Evolutionary conservation across 1,140 invertebrate species (phyloP).

Genomic region (Sitobion miscanthi): DNA sequence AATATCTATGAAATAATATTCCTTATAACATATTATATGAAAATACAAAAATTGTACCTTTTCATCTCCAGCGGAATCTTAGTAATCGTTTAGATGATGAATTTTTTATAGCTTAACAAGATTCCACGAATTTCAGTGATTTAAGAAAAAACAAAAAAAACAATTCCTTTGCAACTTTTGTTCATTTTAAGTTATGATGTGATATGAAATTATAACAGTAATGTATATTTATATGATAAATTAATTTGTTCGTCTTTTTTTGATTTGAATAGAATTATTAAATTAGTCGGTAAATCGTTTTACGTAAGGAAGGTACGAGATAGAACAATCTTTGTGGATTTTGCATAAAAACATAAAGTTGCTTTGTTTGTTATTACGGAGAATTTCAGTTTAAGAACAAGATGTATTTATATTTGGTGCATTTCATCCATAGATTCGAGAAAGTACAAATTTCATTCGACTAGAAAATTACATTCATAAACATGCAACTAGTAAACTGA

Average conservation of each 20-base stretch:
- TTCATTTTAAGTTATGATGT: not conserved
- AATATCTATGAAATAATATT: too few species aligned
- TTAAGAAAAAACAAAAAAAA: not conserved
- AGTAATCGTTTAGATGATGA: too few species aligned
- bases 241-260: not conserved
- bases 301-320: not conserved
- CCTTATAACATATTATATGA: too few species aligned
- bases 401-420: not conserved
- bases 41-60: too few species aligned
- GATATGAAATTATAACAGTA: not conserved
- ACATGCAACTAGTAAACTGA: not conserved
- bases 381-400: not conserved
- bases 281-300: slow-evolving; percentile 22
- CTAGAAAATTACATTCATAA: not conserved
- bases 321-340: not conserved
- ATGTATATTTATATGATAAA: not conserved
- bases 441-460: not conserved
- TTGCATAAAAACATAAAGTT: not conserved
- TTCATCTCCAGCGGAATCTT: too few species aligned
- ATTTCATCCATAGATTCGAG: not conserved
- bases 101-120: not conserved
- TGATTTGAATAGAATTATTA: not conserved
- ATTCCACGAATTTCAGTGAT: not conserved
- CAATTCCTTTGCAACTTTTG: not conserved
- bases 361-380: not conserved